Percentiles rank a stretch among this genome's conserved stretches.
These are phyloP conservation scores for Trematomus bernacchii DNA, from an alignment of 2,797 vertebrate species.

Conservation along the genomic window DNA sequence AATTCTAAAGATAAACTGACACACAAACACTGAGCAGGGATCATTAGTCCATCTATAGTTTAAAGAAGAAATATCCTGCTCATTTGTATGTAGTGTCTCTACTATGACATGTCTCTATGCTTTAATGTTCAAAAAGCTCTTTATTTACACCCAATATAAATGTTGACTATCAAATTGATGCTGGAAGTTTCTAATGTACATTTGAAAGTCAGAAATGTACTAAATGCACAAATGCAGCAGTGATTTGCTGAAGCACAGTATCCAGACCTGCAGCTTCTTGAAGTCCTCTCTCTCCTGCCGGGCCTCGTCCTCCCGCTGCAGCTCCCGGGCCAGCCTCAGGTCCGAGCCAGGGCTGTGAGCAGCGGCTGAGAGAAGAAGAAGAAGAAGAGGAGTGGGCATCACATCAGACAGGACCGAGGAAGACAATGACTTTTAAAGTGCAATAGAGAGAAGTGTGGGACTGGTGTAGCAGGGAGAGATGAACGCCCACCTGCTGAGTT, in stretches of 20 bases:
- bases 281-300: slow-evolving; percentile 86
- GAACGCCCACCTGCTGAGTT: slow-evolving; percentile 46
- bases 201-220: no score
- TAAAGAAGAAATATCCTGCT: no score
- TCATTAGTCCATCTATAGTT: no score
- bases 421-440: not conserved
- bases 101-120: no score
- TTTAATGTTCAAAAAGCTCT: no score
- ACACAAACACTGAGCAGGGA: no score
- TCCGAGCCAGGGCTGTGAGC: slow-evolving; percentile 51
- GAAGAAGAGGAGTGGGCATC: not conserved
- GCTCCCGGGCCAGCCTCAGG: slow-evolving; percentile 80
- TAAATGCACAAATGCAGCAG: not conserved
- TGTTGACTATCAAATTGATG: not conserved
- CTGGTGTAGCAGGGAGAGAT: not conserved
- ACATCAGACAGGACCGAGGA: not conserved
- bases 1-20: no score
- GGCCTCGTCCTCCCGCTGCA: slow-evolving; percentile 88
- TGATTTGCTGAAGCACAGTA: not conserved
- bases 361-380: not conserved
- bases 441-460: not conserved
- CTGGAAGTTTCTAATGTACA: not conserved
- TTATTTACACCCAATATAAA: not conserved
- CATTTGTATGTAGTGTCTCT: no score
- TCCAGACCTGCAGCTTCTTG: slow-evolving; percentile 88